Evolutionary conservation across 2,888 invertebrate genomes (phyloP).

Genomic region (Slavum lentiscoides): DNA sequence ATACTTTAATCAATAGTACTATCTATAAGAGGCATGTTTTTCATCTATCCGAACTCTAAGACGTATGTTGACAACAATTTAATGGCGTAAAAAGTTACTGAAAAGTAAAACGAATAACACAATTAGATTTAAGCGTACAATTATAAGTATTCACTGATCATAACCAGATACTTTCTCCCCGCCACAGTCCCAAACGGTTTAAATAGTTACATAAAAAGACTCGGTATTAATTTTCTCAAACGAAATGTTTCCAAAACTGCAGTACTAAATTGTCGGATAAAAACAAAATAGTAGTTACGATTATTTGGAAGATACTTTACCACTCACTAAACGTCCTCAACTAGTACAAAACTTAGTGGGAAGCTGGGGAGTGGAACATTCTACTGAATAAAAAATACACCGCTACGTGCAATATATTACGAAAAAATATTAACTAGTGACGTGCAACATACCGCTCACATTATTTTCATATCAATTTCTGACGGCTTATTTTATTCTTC

Average conservation of each 20-base stretch:
- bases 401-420: no score
- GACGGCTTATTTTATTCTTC: no score
- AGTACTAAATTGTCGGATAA: background rate
- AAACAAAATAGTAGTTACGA: conserved; percentile 32
- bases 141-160: background rate
- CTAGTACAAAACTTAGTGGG: background rate
- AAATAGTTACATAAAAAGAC: background rate
- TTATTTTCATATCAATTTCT: no score
- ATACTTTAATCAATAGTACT: background rate
- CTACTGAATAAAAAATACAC: background rate
- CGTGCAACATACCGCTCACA: no score
- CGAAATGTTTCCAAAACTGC: conserved; percentile 19
- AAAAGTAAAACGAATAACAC: background rate
- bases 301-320: conserved; percentile 27
- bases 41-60: background rate
- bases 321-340: conserved; percentile 34
- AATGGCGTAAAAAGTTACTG: background rate
- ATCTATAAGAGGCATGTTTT: background rate
- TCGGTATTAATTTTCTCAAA: background rate
- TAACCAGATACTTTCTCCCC: no score
- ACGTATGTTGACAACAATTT: background rate
- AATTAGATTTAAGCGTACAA: background rate
- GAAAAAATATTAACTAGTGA: no score
- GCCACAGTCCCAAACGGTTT: no score
- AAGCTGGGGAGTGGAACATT: conserved; percentile 33